phyloP scores from a whole-genome alignment of 2,888 invertebrate species.

The Plebejus argus region DNA sequence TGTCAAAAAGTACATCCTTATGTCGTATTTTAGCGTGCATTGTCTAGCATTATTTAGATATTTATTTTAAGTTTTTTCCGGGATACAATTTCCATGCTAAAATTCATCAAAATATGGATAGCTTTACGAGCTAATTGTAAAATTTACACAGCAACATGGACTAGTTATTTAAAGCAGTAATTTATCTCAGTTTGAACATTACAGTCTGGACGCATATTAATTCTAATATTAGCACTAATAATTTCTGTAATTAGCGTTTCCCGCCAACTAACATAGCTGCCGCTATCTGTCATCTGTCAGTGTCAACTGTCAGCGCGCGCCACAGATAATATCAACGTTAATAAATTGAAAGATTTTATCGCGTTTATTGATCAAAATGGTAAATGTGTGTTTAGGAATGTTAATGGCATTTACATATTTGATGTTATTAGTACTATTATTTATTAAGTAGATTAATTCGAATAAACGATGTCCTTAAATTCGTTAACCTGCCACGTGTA shows the following conservation, averaged over 20 bases:
- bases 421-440: no score
- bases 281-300: background rate
- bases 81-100: no score
- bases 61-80: no score
- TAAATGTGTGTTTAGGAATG: background rate
- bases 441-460: no score
- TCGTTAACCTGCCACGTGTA: no score
- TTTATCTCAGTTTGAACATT: background rate
- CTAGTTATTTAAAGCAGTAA: background rate
- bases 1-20: no score
- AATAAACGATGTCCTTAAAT: no score
- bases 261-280: background rate
- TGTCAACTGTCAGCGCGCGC: slow-evolving; percentile 12
- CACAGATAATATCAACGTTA: slow-evolving; percentile 17
- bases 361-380: background rate
- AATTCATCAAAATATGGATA: no score
- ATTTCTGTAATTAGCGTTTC: background rate
- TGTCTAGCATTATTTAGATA: no score
- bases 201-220: slow-evolving; percentile 2
- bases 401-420: background rate
- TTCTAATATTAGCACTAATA: background rate
- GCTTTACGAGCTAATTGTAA: no score
- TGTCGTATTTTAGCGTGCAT: no score
- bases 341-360: slow-evolving; percentile 30
- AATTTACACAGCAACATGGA: no score